Evolutionary conservation across 2,888 invertebrate species (phyloP).

Genomic region (Odontocolon sp.): DNA sequence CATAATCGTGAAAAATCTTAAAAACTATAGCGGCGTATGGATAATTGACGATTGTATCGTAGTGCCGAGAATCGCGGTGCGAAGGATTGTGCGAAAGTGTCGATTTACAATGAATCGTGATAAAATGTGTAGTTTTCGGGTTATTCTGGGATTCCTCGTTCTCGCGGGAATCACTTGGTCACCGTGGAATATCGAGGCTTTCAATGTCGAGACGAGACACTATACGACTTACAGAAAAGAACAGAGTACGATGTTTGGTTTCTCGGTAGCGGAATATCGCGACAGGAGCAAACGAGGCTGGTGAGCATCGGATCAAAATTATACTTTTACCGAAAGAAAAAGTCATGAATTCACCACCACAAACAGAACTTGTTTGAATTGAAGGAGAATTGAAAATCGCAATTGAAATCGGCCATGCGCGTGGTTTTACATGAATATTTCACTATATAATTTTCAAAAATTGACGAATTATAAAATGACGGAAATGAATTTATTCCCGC

Average conservation of each 20-base stretch:
- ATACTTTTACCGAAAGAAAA: slow-evolving; percentile 4
- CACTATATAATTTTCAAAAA: too few species aligned
- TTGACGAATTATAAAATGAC: too few species aligned
- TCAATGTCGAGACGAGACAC: slow-evolving; percentile 77
- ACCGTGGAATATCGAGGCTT: slow-evolving; percentile 66
- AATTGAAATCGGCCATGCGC: too few species aligned
- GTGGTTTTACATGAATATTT: too few species aligned
- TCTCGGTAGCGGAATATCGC: slow-evolving; percentile 76
- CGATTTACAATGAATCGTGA: slow-evolving; percentile 47
- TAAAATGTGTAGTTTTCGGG: slow-evolving; percentile 64
- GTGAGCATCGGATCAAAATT: slow-evolving; percentile 61
- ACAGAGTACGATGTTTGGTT: slow-evolving; percentile 76
- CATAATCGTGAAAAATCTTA: not conserved
- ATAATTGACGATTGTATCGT: slow-evolving; percentile 26
- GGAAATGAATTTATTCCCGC: too few species aligned
- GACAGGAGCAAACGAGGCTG: slow-evolving; percentile 73
- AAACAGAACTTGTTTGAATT: too few species aligned
- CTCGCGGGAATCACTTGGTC: slow-evolving; percentile 59
- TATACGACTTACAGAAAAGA: slow-evolving; percentile 73
- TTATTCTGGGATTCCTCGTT: slow-evolving; percentile 60
- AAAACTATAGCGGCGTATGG: slow-evolving; percentile 36
- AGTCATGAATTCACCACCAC: too few species aligned
- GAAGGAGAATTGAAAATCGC: too few species aligned
- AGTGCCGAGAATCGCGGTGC: slow-evolving; percentile 42
- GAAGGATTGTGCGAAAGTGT: too few species aligned